These are phyloP conservation scores for Nannospalax galili DNA, from an alignment of 2,113 vertebrate genomes.

Conservation along the genomic window DNA sequence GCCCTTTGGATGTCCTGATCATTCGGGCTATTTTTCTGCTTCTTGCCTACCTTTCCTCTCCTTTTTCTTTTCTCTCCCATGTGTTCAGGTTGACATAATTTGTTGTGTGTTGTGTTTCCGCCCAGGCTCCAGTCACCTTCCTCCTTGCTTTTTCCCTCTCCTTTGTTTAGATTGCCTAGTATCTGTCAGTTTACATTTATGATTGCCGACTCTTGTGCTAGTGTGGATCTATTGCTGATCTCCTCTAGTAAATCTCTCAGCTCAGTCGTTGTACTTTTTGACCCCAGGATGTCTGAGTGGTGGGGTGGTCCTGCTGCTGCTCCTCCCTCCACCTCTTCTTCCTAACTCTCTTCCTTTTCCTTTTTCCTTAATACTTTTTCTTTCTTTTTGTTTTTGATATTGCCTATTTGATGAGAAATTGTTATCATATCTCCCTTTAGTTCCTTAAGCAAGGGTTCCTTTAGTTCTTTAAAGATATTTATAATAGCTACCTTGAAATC, in stretches of 20 bases:
- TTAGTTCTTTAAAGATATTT: background rate
- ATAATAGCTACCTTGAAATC: background rate
- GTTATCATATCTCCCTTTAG: background rate
- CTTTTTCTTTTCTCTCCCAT: background rate
- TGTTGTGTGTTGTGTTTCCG: background rate
- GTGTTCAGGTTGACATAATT: background rate
- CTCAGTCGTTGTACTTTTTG: background rate
- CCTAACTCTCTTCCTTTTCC: background rate
- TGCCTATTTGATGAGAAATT: background rate
- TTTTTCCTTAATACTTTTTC: background rate
- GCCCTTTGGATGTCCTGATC: background rate
- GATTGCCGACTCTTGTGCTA: background rate
- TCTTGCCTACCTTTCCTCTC: background rate
- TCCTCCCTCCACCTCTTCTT: background rate
- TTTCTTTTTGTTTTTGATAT: background rate
- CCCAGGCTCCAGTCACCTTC: background rate
- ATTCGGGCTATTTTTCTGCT: constrained; percentile 6
- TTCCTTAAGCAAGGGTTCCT: background rate
- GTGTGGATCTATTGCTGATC: background rate
- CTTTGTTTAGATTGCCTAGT: background rate
- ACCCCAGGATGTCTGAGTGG: background rate
- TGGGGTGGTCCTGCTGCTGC: background rate
- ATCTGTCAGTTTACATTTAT: background rate
- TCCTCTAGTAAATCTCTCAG: background rate
- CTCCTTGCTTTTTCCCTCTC: background rate